Evolutionary conservation across 1,140 invertebrate species (phyloP).

Genomic region (Caenorhabditis brenneri): DNA sequence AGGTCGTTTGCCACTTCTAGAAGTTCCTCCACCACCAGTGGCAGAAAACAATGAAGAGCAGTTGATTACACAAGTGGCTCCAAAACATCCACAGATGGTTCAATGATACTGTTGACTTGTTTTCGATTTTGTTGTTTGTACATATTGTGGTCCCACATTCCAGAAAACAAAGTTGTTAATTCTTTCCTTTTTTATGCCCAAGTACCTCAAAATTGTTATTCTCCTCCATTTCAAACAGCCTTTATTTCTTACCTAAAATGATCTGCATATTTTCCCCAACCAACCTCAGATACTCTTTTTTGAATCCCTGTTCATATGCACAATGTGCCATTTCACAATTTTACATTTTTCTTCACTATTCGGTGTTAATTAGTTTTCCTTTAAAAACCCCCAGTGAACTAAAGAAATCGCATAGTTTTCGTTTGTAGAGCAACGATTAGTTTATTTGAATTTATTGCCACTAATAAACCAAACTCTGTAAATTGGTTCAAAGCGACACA

Average conservation of each 20-base stretch:
- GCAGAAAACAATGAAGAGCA: neutral
- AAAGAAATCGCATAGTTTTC: neutral
- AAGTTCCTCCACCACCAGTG: neutral
- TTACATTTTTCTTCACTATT: neutral
- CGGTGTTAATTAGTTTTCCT: neutral
- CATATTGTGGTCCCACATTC: slow-evolving; percentile 25
- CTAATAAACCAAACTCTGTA: no score
- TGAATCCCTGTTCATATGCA: neutral
- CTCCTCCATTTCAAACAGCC: neutral
- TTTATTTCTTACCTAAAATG: slow-evolving; percentile 1
- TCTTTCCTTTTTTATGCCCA: no score
- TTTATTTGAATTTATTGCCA: neutral
- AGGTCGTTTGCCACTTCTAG: neutral
- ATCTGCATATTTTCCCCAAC: neutral
- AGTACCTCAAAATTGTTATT: no score
- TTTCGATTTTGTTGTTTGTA: slow-evolving; percentile 5
- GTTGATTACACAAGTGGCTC: slow-evolving; percentile 13
- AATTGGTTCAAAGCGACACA: no score
- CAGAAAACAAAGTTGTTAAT: neutral
- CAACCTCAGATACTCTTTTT: slow-evolving; percentile 7
- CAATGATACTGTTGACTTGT: neutral
- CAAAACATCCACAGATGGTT: neutral
- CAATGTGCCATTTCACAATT: slow-evolving; percentile 2
- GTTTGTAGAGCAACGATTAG: neutral
- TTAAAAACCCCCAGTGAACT: neutral